phyloP scores from a whole-genome alignment of 1,140 invertebrate genomes.

The Euschistus heros region DNA sequence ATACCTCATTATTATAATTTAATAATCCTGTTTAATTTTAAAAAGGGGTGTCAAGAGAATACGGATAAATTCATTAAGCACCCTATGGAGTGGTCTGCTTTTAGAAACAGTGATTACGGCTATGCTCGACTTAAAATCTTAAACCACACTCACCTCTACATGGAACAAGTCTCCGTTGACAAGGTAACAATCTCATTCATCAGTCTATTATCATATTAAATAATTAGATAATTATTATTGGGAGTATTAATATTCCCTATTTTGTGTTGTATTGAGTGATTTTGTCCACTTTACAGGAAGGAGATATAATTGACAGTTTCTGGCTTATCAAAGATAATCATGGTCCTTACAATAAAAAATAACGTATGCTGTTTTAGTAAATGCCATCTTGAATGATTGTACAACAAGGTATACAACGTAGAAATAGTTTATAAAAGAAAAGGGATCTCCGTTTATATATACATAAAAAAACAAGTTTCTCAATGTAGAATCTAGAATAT shows the following conservation, averaged over 20 bases:
- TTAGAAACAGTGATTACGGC: constrained; percentile 79
- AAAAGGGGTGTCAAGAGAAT: constrained; percentile 47
- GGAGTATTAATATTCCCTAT: background rate
- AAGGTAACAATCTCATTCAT: too few species aligned
- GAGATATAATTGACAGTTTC: constrained; percentile 60
- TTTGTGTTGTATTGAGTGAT: too few species aligned
- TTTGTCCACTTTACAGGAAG: constrained; percentile 34
- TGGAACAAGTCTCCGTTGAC: constrained; percentile 88
- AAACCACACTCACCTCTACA: constrained; percentile 75
- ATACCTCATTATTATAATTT: too few species aligned
- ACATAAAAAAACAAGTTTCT: too few species aligned
- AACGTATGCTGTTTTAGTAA: too few species aligned
- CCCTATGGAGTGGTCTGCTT: constrained; percentile 64
- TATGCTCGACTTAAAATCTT: constrained; percentile 71
- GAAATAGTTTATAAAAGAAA: too few species aligned
- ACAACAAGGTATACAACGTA: too few species aligned
- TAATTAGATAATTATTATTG: background rate
- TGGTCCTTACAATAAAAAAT: constrained; percentile 18
- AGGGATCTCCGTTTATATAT: too few species aligned
- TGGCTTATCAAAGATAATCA: constrained; percentile 62
- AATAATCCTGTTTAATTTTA: too few species aligned
- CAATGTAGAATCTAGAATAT: too few species aligned
- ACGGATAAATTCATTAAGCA: constrained; percentile 41
- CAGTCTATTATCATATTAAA: background rate
- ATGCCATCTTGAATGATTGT: too few species aligned